phyloP scores from a whole-genome alignment of 2,888 invertebrate genomes.

The Dysmachus trigonus region DNA sequence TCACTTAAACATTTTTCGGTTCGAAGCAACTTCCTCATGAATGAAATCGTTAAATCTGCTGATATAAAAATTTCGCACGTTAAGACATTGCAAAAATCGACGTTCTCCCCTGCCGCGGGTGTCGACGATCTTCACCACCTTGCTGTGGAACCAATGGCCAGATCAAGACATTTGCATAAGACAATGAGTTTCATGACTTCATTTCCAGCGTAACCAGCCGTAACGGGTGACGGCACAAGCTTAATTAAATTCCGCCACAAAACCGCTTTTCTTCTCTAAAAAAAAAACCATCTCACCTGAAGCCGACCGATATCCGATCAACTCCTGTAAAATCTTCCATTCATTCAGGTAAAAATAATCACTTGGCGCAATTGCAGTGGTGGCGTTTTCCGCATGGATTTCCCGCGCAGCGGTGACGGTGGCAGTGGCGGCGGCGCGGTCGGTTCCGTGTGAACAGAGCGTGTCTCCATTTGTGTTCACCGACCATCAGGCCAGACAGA shows the following conservation, averaged over 20 bases:
- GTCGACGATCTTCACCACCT: background rate
- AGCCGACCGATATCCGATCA: constrained; percentile 2
- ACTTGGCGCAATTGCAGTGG: background rate
- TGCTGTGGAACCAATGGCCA: background rate
- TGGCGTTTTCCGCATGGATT: background rate
- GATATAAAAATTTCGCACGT: background rate
- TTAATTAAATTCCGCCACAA: constrained; percentile 2
- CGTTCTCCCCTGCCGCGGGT: background rate
- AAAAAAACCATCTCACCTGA: background rate
- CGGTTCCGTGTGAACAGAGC: constrained; percentile 45
- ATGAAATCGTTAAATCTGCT: background rate
- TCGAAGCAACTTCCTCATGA: background rate
- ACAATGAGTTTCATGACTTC: background rate
- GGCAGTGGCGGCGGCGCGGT: background rate
- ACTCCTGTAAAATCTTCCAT: constrained; percentile 28
- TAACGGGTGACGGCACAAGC: constrained; percentile 9
- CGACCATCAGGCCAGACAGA: constrained; percentile 25
- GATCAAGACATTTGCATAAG: background rate
- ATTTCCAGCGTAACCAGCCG: constrained; percentile 1
- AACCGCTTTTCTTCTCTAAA: background rate
- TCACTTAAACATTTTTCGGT: background rate
- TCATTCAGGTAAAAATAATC: constrained; percentile 25
- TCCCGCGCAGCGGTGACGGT: background rate
- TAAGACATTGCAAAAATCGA: background rate
- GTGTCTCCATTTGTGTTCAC: constrained; percentile 45